phyloP scores from a whole-genome alignment of 2,797 vertebrate species.

The Enteromius afrohamiltoni region DNA sequence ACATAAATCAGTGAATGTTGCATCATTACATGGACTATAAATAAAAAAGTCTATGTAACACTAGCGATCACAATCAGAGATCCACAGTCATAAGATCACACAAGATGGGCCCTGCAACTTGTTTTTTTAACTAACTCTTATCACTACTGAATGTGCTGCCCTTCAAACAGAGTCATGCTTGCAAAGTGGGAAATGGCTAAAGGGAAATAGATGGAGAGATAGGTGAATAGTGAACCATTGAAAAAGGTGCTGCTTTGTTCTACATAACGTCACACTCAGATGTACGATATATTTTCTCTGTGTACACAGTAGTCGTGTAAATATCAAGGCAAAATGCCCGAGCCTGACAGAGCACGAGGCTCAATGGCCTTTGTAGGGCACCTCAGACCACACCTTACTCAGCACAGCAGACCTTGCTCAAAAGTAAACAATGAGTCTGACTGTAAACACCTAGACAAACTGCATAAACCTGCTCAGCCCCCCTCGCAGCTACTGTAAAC shows the following conservation, averaged over 20 bases:
- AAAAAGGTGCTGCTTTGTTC: conserved; percentile 24
- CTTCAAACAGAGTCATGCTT: conserved; percentile 12
- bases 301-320: conserved; percentile 30
- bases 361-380: conserved; percentile 24
- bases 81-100: conserved; percentile 17
- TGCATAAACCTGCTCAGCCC: conserved; percentile 45
- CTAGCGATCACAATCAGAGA: not conserved
- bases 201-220: conserved; percentile 31
- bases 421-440: conserved; percentile 52
- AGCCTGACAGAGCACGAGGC: conserved; percentile 1
- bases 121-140: not conserved
- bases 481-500: conserved; percentile 21
- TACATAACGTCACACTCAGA: conserved; percentile 4
- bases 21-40: not conserved
- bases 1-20: not conserved
- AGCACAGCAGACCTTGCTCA: conserved; percentile 29
- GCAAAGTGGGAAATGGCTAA: conserved; percentile 14
- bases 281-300: conserved; percentile 26
- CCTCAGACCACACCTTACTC: conserved; percentile 52
- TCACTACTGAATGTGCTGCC: not conserved
- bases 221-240: not conserved
- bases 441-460: conserved; percentile 56
- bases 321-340: conserved; percentile 30
- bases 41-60: not conserved
- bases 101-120: not conserved